A percentile compares a stretch with the other conserved stretches of the same genome.
These are phyloP conservation scores for Anagyrus pseudococci DNA, from an alignment of 2,888 invertebrate species.

Conservation along the genomic window DNA sequence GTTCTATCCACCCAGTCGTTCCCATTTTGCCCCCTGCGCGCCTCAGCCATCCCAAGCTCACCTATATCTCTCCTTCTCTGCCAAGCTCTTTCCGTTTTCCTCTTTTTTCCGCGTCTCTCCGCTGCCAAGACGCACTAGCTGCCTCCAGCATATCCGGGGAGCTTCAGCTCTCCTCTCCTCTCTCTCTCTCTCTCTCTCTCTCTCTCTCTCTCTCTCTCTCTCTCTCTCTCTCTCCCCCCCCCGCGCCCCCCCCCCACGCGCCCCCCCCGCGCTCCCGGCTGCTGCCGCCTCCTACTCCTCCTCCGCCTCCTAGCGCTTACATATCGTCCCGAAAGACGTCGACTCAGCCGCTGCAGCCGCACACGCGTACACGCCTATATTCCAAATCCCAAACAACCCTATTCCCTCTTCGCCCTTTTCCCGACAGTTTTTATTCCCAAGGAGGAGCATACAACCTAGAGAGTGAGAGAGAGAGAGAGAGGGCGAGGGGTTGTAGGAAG, in stretches of 20 bases:
- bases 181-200: slow-evolving; percentile 41
- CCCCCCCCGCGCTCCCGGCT: too few species aligned
- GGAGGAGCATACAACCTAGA: too few species aligned
- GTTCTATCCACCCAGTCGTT: slow-evolving; percentile 38
- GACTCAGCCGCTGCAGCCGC: slow-evolving; percentile 52
- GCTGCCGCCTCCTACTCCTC: slow-evolving; percentile 28
- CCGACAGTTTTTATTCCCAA: slow-evolving; percentile 40
- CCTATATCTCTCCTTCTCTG: slow-evolving; percentile 37
- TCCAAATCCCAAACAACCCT: slow-evolving; percentile 41
- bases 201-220: too few species aligned
- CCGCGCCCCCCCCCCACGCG: not conserved
- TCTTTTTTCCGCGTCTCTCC: slow-evolving; percentile 17
- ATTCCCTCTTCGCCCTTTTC: too few species aligned
- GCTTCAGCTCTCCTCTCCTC: slow-evolving; percentile 9
- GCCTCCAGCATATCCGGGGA: not conserved
- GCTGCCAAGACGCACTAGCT: not conserved
- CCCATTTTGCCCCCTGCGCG: slow-evolving; percentile 34
- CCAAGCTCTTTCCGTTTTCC: slow-evolving; percentile 30
- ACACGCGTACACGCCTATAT: slow-evolving; percentile 39
- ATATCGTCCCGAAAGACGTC: slow-evolving; percentile 53
- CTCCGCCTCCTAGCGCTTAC: slow-evolving; percentile 34
- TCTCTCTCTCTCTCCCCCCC: slow-evolving; percentile 33
- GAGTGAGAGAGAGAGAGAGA: not conserved
- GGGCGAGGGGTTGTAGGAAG: not conserved
- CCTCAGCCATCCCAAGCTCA: slow-evolving; percentile 32